Conservation (phyloP, 2,888 invertebrate species). For the Andrena flavipes region DNA sequence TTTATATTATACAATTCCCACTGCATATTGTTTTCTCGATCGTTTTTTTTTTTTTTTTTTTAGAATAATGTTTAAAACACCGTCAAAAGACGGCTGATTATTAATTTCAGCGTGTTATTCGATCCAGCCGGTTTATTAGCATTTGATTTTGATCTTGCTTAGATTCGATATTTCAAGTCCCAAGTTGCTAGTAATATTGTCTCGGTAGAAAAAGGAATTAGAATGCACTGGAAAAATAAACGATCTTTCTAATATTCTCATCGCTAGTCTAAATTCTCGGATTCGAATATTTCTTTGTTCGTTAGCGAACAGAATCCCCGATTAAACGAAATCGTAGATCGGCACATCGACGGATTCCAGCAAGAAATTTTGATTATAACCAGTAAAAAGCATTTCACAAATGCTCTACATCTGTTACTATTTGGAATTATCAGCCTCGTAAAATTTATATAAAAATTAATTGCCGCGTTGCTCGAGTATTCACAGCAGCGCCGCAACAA, state of each 20-base stretch:
- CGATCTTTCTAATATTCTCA: conserved; percentile 8
- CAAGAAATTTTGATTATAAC: conserved; percentile 19
- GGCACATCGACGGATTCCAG: conserved; percentile 15
- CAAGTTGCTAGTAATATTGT: conserved; percentile 23
- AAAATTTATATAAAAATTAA: conserved; percentile 51
- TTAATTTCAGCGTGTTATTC: conserved; percentile 23
- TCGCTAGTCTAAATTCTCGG: conserved; percentile 15
- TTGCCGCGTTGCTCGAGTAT: conserved; percentile 25
- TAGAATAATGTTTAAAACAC: conserved; percentile 24
- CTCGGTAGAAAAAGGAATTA: conserved; percentile 29
- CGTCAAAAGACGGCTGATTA: conserved; percentile 30
- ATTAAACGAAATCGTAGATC: conserved; percentile 12
- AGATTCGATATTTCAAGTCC: conserved; percentile 34
- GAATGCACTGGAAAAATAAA: conserved; percentile 29
- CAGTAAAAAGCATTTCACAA: conserved; percentile 17
- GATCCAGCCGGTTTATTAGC: background rate
- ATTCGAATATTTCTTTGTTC: conserved; percentile 20
- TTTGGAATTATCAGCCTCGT: conserved; percentile 54
- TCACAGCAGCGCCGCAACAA: conserved; percentile 22
- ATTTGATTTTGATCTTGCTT: conserved; percentile 15
- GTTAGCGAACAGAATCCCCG: conserved; percentile 7
- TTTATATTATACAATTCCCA: conserved; percentile 40
- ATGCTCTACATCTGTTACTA: conserved; percentile 33
- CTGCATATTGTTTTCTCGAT: conserved; percentile 19
- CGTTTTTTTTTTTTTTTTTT: no score